These are phyloP conservation scores for Nannobrachium achirus DNA, from an alignment of 2,113 vertebrate genomes.

Conservation along the genomic window DNA sequence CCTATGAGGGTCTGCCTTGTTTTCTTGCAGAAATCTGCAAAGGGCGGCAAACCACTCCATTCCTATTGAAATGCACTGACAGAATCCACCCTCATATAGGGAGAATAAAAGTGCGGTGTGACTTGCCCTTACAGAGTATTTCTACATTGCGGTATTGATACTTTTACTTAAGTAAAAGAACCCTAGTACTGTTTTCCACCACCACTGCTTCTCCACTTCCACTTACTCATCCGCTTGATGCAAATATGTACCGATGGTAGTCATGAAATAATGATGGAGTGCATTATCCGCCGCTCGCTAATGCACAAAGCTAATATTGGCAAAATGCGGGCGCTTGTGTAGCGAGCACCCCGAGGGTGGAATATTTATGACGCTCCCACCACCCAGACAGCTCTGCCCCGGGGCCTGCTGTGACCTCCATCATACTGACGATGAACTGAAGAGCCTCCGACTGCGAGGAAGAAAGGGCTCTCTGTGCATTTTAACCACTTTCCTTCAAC, in stretches of 20 bases:
- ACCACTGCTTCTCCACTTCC: constrained; percentile 31
- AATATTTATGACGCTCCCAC: constrained; percentile 58
- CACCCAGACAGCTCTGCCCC: constrained; percentile 53
- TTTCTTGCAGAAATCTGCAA: no score
- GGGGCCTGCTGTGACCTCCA: constrained; percentile 59
- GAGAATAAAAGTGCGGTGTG: no score
- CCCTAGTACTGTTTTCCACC: no score
- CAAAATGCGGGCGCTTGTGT: constrained; percentile 45
- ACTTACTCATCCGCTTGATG: constrained; percentile 29
- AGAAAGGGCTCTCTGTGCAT: background rate
- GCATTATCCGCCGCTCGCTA: constrained; percentile 39
- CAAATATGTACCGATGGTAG: constrained; percentile 36
- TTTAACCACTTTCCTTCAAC: no score
- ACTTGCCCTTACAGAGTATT: no score
- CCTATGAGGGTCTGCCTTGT: no score
- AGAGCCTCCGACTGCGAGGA: constrained; percentile 17
- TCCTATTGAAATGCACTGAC: no score
- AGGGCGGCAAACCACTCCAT: no score
- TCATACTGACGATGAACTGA: constrained; percentile 15
- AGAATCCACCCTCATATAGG: no score
- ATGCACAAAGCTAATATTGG: constrained; percentile 67
- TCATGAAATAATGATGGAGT: constrained; percentile 68
- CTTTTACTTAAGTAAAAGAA: no score
- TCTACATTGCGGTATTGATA: no score
- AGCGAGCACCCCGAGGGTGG: constrained; percentile 46